A percentile compares a stretch with the other conserved stretches of the same genome.
Evolutionary conservation across 1,140 invertebrate species (phyloP).

Genomic region (Papilio xuthus): DNA sequence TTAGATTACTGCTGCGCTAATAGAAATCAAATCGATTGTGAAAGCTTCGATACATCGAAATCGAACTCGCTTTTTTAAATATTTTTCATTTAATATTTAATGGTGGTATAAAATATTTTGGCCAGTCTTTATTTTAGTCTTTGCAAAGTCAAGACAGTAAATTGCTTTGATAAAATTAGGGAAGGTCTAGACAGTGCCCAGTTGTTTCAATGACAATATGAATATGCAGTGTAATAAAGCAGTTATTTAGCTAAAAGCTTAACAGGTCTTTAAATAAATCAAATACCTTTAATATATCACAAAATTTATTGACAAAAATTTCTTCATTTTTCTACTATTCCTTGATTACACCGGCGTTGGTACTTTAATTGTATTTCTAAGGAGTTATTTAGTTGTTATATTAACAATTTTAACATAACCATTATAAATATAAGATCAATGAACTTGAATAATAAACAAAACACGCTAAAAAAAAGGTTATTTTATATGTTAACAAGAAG

Average conservation of each 20-base stretch:
- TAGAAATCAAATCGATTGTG: constrained; percentile 25
- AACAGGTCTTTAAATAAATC: not conserved
- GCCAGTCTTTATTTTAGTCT: not conserved
- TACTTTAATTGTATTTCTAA: not conserved
- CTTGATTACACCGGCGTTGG: not conserved
- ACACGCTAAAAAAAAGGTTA: constrained; percentile 11
- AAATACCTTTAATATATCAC: not conserved
- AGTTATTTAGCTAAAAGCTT: too few species aligned
- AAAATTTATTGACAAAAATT: not conserved
- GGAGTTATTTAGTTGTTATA: not conserved
- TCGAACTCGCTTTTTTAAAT: not conserved
- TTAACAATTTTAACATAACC: not conserved
- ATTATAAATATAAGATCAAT: not conserved
- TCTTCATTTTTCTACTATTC: not conserved
- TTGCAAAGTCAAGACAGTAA: too few species aligned
- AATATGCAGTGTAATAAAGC: not conserved
- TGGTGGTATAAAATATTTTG: not conserved
- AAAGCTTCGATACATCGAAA: constrained; percentile 10
- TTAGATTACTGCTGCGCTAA: constrained; percentile 25
- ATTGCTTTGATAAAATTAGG: too few species aligned
- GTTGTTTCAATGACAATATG: too few species aligned
- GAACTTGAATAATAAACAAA: not conserved
- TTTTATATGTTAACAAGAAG: constrained; percentile 22
- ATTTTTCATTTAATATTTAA: not conserved
- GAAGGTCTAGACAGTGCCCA: too few species aligned